phyloP scores from a whole-genome alignment of 2,797 vertebrate species.

The Pristis pectinata region DNA sequence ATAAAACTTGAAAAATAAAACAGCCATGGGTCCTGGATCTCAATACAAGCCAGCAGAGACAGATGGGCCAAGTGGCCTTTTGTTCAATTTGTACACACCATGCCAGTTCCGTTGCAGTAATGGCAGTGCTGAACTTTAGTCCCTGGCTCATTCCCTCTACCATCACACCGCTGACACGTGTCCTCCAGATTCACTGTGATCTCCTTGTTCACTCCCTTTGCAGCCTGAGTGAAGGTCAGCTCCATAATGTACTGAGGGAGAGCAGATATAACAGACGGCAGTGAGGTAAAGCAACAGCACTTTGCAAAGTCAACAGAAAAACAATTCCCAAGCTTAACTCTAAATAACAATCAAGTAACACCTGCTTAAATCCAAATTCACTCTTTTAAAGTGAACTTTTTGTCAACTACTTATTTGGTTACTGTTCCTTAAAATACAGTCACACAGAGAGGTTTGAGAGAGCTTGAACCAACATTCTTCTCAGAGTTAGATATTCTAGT shows the following conservation, averaged over 20 bases:
- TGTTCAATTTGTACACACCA: conserved; percentile 63
- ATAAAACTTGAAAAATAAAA: neutral
- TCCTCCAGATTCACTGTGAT: conserved; percentile 73
- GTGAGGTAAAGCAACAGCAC: neutral
- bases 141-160: conserved; percentile 83
- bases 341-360: neutral
- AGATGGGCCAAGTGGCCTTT: neutral
- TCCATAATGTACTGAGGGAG: conserved; percentile 82
- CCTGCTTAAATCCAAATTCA: neutral
- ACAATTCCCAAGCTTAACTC: neutral
- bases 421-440: neutral
- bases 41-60: neutral
- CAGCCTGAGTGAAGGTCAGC: conserved; percentile 87
- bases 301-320: neutral
- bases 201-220: conserved; percentile 96
- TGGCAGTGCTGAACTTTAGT: conserved; percentile 83
- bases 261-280: neutral
- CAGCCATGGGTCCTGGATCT: neutral
- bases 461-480: neutral
- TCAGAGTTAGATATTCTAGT: neutral
- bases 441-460: neutral
- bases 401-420: neutral
- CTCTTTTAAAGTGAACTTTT: neutral
- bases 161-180: conserved; percentile 76
- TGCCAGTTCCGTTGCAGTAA: conserved; percentile 83